Evolutionary conservation across 2,888 invertebrate species (phyloP).

Genomic region (Limenitis camilla): DNA sequence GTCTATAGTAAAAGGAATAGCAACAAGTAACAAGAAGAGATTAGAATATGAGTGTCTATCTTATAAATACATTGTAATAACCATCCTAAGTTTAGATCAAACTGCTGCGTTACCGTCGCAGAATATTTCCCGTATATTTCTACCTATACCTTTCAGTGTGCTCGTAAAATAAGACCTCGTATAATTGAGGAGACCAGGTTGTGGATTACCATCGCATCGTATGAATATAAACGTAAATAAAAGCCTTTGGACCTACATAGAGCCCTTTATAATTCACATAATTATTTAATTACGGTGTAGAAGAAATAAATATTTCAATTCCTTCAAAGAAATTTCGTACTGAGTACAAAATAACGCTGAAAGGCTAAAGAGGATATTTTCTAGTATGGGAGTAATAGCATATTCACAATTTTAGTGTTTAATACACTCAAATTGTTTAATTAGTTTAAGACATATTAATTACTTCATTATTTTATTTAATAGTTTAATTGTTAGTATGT

Average conservation of each 20-base stretch:
- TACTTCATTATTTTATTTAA: too few relatives aligned
- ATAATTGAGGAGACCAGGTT: conserved; percentile 22
- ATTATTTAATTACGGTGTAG: neutral
- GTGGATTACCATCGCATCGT: conserved; percentile 20
- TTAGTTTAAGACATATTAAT: too few relatives aligned
- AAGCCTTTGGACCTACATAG: conserved; percentile 5
- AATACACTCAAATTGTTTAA: too few relatives aligned
- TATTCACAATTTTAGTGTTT: too few relatives aligned
- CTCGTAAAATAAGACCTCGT: conserved; percentile 23
- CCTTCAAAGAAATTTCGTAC: too few relatives aligned
- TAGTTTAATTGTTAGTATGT: too few relatives aligned
- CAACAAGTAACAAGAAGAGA: too few relatives aligned
- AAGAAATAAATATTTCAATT: too few relatives aligned
- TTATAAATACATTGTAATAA: too few relatives aligned
- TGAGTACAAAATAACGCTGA: neutral
- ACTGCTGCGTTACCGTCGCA: neutral
- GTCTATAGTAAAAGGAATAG: too few relatives aligned
- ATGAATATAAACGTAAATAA: conserved; percentile 23
- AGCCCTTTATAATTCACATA: neutral
- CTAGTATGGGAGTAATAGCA: too few relatives aligned
- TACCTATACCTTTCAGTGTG: conserved; percentile 12
- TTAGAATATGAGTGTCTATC: neutral
- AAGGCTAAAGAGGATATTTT: neutral
- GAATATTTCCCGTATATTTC: conserved; percentile 7
- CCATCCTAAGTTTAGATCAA: neutral